phyloP scores from a whole-genome alignment of 2,113 vertebrate species.

The Cynopterus brachyotis region DNA sequence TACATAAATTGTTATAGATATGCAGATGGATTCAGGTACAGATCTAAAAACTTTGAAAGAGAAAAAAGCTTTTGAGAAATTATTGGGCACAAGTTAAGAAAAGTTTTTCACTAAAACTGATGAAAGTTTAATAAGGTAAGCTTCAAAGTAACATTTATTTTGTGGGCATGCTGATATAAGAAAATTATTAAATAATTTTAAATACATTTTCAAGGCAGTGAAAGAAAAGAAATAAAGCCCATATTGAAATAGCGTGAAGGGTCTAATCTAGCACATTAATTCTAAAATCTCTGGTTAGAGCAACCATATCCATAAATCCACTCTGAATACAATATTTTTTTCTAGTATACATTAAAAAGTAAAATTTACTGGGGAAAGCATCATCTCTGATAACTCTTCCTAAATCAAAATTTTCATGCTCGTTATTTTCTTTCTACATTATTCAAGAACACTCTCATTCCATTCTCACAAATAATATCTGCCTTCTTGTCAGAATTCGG shows the following conservation, averaged over 20 bases:
- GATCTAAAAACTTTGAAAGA: neutral
- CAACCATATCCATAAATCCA: neutral
- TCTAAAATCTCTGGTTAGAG: neutral
- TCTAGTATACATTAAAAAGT: neutral
- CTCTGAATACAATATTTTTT: neutral
- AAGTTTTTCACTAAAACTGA: too few species aligned
- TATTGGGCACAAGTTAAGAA: neutral
- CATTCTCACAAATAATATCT: neutral
- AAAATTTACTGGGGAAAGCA: neutral
- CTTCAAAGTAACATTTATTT: neutral
- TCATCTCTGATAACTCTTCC: neutral
- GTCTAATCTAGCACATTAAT: neutral
- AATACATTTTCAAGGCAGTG: neutral
- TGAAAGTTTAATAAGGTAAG: neutral
- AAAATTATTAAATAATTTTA: neutral
- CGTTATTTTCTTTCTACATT: neutral
- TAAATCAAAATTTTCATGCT: neutral
- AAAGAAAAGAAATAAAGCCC: neutral
- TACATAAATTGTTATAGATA: neutral
- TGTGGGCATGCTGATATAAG: neutral
- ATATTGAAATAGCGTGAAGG: neutral
- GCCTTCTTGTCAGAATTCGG: neutral
- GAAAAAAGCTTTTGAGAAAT: neutral
- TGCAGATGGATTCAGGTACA: neutral
- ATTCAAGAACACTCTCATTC: neutral